phyloP scores from a whole-genome alignment of 2,888 invertebrate genomes.

The Melanophora roralis region DNA sequence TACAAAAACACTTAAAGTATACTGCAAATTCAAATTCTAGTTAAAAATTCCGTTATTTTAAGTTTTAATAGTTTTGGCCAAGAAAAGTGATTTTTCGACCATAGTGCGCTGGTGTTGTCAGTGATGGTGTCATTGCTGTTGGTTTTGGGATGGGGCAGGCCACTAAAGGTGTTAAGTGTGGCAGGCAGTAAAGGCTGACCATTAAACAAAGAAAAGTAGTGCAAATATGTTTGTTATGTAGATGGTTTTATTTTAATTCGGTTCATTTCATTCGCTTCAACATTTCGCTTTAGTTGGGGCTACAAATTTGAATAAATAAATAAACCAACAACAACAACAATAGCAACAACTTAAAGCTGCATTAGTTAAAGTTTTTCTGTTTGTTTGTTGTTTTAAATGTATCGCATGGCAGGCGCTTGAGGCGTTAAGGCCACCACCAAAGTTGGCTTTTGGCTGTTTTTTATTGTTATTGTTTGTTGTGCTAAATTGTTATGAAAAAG shows the following conservation, averaged over 20 bases:
- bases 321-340: conserved; percentile 28
- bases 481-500: conserved; percentile 36
- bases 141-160: conserved; percentile 7
- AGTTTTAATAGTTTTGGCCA: no score
- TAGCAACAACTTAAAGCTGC: conserved; percentile 1
- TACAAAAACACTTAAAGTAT: no score
- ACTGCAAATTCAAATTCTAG: no score
- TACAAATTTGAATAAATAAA: conserved; percentile 6
- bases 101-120: background rate
- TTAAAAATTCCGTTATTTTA: no score
- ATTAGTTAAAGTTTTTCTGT: background rate
- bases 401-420: conserved; percentile 60
- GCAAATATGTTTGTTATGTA: conserved; percentile 6
- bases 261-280: conserved; percentile 3
- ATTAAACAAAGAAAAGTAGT: conserved; percentile 22
- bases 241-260: conserved; percentile 24
- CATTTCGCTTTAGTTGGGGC: conserved; percentile 5
- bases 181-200: conserved; percentile 50
- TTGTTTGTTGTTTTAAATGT: conserved; percentile 24
- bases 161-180: conserved; percentile 19
- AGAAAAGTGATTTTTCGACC: no score
- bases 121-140: background rate
- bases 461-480: background rate
- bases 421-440: conserved; percentile 62
- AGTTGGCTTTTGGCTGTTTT: conserved; percentile 42